Conservation (phyloP, 1,140 invertebrate species). For the Zaprionus ghesquierei region DNA sequence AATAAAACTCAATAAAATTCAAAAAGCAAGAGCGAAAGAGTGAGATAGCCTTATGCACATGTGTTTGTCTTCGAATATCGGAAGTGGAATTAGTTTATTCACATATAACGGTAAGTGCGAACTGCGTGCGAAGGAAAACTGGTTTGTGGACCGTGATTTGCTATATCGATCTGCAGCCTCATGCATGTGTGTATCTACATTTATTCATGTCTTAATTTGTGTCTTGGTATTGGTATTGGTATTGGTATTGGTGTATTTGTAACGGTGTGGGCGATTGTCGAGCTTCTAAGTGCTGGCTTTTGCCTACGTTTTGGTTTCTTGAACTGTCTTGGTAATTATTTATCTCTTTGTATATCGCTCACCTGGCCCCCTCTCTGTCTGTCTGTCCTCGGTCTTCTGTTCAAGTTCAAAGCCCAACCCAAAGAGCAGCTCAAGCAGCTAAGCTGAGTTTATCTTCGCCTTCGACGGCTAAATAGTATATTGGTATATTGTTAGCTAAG, state of each 20-base stretch:
- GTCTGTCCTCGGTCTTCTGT: conserved; percentile 17
- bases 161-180: background rate
- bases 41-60: background rate
- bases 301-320: conserved; percentile 54
- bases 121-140: conserved; percentile 61
- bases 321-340: conserved; percentile 39
- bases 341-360: background rate
- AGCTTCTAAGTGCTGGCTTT: conserved; percentile 46
- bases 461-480: background rate
- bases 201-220: too few relatives aligned
- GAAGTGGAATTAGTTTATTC: conserved; percentile 57
- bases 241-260: background rate
- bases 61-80: conserved; percentile 34
- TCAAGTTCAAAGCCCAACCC: conserved; percentile 77
- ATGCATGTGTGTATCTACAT: background rate
- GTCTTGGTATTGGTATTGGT: background rate
- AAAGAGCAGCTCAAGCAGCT: conserved; percentile 46
- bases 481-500: conserved; percentile 51
- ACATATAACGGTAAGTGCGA: conserved; percentile 61
- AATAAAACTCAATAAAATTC: conserved; percentile 2
- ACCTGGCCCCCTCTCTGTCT: background rate
- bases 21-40: conserved; percentile 18
- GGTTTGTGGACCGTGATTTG: conserved; percentile 53
- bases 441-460: background rate
- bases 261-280: conserved; percentile 54